Percentiles rank a stretch among this genome's conserved stretches.
Conservation (phyloP, 2,888 invertebrate species). For the Eupithecia dodoneata region DNA sequence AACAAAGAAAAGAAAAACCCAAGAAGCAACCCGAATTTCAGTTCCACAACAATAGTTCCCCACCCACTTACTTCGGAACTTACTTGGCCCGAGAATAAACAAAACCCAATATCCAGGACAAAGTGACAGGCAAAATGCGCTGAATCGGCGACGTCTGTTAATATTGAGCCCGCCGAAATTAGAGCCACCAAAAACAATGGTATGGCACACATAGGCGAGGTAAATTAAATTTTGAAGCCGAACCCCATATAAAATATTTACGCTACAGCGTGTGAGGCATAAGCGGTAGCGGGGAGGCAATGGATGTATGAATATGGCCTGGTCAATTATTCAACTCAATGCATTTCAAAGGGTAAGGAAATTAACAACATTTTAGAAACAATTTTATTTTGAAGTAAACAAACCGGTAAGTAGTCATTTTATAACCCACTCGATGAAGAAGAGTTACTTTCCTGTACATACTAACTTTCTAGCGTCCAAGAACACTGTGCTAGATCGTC, state of each 20-base stretch:
- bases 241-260: conserved; percentile 70
- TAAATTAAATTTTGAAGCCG: conserved; percentile 72
- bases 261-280: conserved; percentile 35
- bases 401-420: too few relatives aligned
- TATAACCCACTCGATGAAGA: too few relatives aligned
- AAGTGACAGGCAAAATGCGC: conserved; percentile 22
- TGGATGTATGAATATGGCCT: background rate
- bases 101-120: background rate
- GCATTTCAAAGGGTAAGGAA: too few relatives aligned
- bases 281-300: conserved; percentile 26
- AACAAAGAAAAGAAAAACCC: background rate
- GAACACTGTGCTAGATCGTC: background rate
- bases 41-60: background rate
- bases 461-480: background rate
- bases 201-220: conserved; percentile 55
- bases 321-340: too few relatives aligned
- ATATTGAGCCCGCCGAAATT: conserved; percentile 45
- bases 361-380: too few relatives aligned
- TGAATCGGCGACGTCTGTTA: conserved; percentile 23
- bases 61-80: background rate
- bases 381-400: too few relatives aligned
- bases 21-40: background rate
- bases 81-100: conserved; percentile 13
- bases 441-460: too few relatives aligned
- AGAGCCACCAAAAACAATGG: conserved; percentile 62